Base-by-base conservation (phyloP, 2,797 vertebrate genomes). In the Aselliscus stoliczkanus region DNA sequence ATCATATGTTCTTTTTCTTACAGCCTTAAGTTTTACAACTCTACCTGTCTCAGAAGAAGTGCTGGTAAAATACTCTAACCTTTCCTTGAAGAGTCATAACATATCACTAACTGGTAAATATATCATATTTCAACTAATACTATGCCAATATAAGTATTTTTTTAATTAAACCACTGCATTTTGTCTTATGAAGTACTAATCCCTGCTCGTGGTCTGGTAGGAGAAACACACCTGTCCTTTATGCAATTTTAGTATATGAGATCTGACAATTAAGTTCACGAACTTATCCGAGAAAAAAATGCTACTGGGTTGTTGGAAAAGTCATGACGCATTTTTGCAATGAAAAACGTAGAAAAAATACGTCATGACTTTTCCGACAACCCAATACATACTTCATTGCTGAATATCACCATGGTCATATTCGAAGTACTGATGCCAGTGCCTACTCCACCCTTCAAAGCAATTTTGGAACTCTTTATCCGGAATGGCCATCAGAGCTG, bases 71-170 rank as follows among this genome's bases (percentile, higher is more conserved):
- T 90, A 95, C 29, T 70, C 64, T 21, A 95, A 97, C 44, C 39
- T 95, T 93, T 93, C 97, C 42, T 56, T 62, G 83, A 86, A 94
- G 88, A 96, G 10, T 58, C 79, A 89, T 47, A 97, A 93, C 81
- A 64, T 97, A 60, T 95, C 95, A 18, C 18, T 97, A 52, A 96
- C 80, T 21, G 97, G 97, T 98, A 97, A 96, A 31, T 52, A 12
- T 64, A 31, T 60, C 52, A 2, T 9, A 5, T 84, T 87, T 83
- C 60, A 50, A 90, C 64, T 82, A 82, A 37, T 42, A 50, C 7
- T 47, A 34, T 79, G 58, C 7, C 7, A 8, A 72, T 52, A 21
- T 44, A 20, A 70, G 18, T 76, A 70, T 73, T 88, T 79, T 47
- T 64, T 88, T 72, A 64, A 42, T 60, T 58, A 80, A 52, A 42